Conservation (phyloP, 2,113 vertebrate genomes). For the Atractosteus spatula region DNA sequence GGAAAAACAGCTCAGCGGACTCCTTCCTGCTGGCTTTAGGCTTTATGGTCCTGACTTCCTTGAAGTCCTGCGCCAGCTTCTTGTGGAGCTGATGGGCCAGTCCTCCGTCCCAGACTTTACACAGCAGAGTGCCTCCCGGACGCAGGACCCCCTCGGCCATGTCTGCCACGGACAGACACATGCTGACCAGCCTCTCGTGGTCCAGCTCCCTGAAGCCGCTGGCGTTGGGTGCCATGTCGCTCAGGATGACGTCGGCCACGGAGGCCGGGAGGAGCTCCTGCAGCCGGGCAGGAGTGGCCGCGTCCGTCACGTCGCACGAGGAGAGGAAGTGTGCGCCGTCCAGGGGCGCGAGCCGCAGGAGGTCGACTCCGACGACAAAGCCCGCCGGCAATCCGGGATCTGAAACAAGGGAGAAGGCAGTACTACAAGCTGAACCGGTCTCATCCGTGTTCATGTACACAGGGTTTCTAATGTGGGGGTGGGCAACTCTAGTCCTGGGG, state of each 20-base stretch:
- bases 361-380: conserved; percentile 83
- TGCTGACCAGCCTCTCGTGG: conserved; percentile 74
- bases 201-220: conserved; percentile 84
- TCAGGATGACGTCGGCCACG: conserved; percentile 81
- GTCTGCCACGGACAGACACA: conserved; percentile 75
- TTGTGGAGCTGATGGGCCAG: conserved; percentile 63
- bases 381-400: conserved; percentile 68
- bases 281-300: conserved; percentile 55
- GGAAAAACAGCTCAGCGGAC: conserved; percentile 80
- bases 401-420: conserved; percentile 32
- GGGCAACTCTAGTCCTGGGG: too few species aligned
- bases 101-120: conserved; percentile 89
- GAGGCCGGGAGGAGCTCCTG: conserved; percentile 69
- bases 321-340: conserved; percentile 83
- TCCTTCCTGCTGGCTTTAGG: conserved; percentile 86
- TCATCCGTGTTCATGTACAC: too few species aligned
- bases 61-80: conserved; percentile 67
- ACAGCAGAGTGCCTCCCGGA: conserved; percentile 74
- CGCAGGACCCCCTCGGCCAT: conserved; percentile 65
- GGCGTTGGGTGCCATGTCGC: conserved; percentile 93
- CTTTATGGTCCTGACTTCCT: conserved; percentile 70
- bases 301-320: conserved; percentile 67
- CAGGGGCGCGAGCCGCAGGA: conserved; percentile 74
- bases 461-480: too few species aligned
- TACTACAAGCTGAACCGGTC: too few species aligned